Evolutionary conservation across 2,888 invertebrate genomes (phyloP).

Genomic region (Philereme transversata): DNA sequence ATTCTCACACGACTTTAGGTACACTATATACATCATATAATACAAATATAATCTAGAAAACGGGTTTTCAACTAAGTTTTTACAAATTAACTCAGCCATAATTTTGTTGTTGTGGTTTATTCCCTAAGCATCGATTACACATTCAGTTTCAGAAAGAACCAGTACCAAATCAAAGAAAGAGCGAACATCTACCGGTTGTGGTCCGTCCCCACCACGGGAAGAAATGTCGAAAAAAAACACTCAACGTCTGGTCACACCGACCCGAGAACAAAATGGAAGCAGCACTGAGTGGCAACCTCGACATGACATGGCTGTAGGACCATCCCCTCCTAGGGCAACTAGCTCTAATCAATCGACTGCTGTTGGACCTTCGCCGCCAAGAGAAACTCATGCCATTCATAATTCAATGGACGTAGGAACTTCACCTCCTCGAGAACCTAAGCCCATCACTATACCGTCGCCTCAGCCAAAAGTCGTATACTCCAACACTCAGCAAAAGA

Average conservation of each 20-base stretch:
- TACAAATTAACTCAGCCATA: too few species aligned
- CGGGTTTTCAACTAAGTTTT: too few species aligned
- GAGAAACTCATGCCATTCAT: conserved; percentile 9
- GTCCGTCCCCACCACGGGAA: conserved; percentile 85
- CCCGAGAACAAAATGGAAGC: conserved; percentile 57
- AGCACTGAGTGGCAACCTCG: conserved; percentile 43
- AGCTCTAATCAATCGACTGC: conserved; percentile 40
- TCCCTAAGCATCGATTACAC: too few species aligned
- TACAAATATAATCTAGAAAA: too few species aligned
- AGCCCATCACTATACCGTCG: conserved; percentile 40
- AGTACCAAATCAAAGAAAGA: conserved; percentile 62
- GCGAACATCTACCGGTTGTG: conserved; percentile 84
- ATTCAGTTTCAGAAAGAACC: conserved; percentile 43
- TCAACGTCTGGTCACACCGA: conserved; percentile 73
- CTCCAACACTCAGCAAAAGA: conserved; percentile 38
- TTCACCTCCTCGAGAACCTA: conserved; percentile 60
- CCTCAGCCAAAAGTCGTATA: conserved; percentile 42
- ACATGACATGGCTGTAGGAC: conserved; percentile 72
- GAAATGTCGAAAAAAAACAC: conserved; percentile 25
- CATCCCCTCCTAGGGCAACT: conserved; percentile 45
- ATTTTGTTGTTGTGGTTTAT: too few species aligned
- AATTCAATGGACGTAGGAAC: neutral
- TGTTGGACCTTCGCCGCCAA: conserved; percentile 59
- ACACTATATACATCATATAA: too few species aligned
- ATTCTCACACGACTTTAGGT: too few species aligned